These are phyloP conservation scores for Dallia pectoralis DNA, from an alignment of 2,797 vertebrate species.

Conservation along the genomic window DNA sequence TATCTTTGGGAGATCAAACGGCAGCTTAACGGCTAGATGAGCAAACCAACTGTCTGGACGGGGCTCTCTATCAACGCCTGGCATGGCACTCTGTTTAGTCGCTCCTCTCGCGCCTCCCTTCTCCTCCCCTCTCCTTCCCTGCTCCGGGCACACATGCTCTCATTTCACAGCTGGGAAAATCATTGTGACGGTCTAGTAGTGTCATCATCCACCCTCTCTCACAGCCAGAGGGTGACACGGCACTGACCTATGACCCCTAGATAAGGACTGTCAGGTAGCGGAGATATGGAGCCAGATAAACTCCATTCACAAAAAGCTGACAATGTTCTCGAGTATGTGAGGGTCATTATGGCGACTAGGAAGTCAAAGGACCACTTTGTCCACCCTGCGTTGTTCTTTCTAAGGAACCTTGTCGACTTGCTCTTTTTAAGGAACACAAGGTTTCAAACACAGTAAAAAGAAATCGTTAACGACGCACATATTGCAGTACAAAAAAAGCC, in stretches of 20 bases:
- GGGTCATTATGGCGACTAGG: neutral
- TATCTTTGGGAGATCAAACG: constrained; percentile 68
- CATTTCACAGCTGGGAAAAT: constrained; percentile 67
- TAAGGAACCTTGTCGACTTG: too few species aligned
- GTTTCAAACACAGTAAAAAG: neutral
- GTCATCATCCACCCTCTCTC: constrained; percentile 50
- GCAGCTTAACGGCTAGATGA: constrained; percentile 59
- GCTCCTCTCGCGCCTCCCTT: constrained; percentile 14
- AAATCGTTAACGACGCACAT: neutral
- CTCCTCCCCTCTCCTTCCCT: neutral
- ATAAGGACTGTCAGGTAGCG: constrained; percentile 35
- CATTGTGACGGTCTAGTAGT: constrained; percentile 43
- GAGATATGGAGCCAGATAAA: constrained; percentile 21
- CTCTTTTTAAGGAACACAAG: neutral
- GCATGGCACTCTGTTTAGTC: constrained; percentile 19
- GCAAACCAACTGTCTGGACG: constrained; percentile 67
- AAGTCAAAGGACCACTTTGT: neutral
- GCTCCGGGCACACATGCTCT: constrained; percentile 31
- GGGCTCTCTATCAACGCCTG: constrained; percentile 19
- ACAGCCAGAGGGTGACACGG: constrained; percentile 34
- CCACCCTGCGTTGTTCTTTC: neutral
- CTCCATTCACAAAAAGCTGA: constrained; percentile 25
- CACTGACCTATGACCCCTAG: constrained; percentile 53
- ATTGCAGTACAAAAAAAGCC: neutral
- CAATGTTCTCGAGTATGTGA: neutral